Evolutionary conservation across 2,888 invertebrate genomes (phyloP), one percentile per base, ranked within the genome.

Genomic region (Bembecia ichneumoniformis): DNA sequence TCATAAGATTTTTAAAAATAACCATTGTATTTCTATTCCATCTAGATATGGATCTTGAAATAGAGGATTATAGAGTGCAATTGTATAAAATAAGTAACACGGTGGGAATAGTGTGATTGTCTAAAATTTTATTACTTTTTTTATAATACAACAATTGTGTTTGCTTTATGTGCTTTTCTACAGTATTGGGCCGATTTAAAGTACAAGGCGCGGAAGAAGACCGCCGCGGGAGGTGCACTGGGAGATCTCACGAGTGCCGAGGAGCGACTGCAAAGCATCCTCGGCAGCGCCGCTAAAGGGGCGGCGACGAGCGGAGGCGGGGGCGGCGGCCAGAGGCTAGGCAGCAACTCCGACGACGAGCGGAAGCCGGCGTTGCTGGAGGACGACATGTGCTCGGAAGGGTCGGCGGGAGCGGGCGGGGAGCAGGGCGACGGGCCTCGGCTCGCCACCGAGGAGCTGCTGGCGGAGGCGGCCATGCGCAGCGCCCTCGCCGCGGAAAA

Each of bases 381-480:
- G 47, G 82, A 77, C 64, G 82, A 82, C 68, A 74, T 75, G 79
- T 75, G 75, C 62, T 77, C 77, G 20, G 82, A 80, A 60, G 71
- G 66, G 16, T 73, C 74, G 46, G 66, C 54, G 49, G 54, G 60
- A 52, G 46, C 35, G 50, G 89, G 99, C 55, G 87, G 89, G 50
- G 93, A 98, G 55, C 95, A 97, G 82, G 92, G 95, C 47, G 88
- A 94, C 51, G 82, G 94, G 15, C 90, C 91, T 14, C 93, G 90
- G 46, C 86, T 89, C 73, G 72, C 88, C 48, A 84, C 91, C 2
- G 91, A 93, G 56, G 89, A 92, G 59, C 93, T 94, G 53, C 91
- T 93, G 58, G 82, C 88, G 55, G 92, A 95, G 71, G 89, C 86
- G 14, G 72, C 79, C 51, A 82, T 82, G 9, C 68, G 95, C 43